A percentile compares a stretch with the other conserved stretches of the same genome.
Evolutionary conservation across 2,888 invertebrate species (phyloP).

Genomic region (Ypsolopha sequella): DNA sequence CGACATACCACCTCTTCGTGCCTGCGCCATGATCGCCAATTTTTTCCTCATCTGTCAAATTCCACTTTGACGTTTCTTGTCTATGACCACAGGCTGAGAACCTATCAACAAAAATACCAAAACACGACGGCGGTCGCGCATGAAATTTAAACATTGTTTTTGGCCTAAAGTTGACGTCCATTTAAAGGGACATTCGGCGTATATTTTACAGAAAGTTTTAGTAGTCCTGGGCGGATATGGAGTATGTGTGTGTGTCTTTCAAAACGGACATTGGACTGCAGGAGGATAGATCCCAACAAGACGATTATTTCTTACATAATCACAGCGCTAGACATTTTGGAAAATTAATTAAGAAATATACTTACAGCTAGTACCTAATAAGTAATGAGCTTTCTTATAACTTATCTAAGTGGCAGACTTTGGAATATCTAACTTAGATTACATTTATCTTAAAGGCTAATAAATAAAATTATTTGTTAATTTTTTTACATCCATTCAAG

Average conservation of each 20-base stretch:
- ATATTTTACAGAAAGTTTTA: background rate
- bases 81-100: background rate
- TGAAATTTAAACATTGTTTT: background rate
- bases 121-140: background rate
- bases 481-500: background rate
- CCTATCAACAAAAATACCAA: background rate
- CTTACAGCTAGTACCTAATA: too few species aligned
- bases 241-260: background rate
- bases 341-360: too few species aligned
- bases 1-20: background rate
- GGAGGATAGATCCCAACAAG: background rate
- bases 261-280: background rate
- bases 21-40: background rate
- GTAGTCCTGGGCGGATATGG: background rate
- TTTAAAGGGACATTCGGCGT: background rate
- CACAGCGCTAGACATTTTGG: too few species aligned
- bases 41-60: background rate
- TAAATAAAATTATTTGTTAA: background rate
- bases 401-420: too few species aligned
- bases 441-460: too few species aligned
- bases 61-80: background rate
- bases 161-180: background rate
- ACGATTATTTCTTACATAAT: too few species aligned
- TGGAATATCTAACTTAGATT: too few species aligned
- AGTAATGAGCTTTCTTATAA: too few species aligned